phyloP scores from a whole-genome alignment of 2,888 invertebrate genomes.

The Trichogramma dendrolimi region DNA sequence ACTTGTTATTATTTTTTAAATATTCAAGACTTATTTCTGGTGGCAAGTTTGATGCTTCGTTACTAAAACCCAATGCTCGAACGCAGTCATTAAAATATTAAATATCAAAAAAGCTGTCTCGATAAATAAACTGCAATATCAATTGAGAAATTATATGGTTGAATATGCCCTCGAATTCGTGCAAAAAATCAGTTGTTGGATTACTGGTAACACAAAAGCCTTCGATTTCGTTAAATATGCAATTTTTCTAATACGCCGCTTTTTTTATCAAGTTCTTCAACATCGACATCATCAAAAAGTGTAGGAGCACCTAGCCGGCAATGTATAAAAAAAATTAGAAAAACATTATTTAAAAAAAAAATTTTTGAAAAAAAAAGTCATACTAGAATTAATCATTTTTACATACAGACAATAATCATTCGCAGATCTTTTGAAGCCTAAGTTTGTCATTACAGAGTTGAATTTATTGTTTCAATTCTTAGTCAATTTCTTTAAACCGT shows the following conservation, averaged over 20 bases:
- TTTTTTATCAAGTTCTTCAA: neutral
- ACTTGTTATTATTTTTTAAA: conserved; percentile 4
- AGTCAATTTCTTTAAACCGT: too few species aligned
- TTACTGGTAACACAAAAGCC: conserved; percentile 24
- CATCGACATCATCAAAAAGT: conserved; percentile 4
- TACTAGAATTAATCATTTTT: too few species aligned
- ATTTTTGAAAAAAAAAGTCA: too few species aligned
- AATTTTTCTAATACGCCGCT: conserved; percentile 21
- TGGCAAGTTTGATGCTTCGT: conserved; percentile 2
- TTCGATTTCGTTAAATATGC: conserved; percentile 18
- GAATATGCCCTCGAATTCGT: conserved; percentile 17
- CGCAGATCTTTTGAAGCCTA: too few species aligned
- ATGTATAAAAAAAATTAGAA: too few species aligned
- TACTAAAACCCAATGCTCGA: conserved; percentile 1
- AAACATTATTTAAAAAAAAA: too few species aligned
- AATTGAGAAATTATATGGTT: conserved; percentile 16
- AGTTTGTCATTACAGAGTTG: too few species aligned
- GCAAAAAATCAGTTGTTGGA: conserved; percentile 12
- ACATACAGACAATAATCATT: too few species aligned
- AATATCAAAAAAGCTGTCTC: neutral
- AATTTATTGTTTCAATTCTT: too few species aligned
- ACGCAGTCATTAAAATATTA: conserved; percentile 1
- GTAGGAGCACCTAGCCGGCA: too few species aligned
- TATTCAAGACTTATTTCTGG: neutral
- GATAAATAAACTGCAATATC: conserved; percentile 1